Evolutionary conservation across 35 echinoderm and acorn worm genomes (phyloP).

Genomic region (Anneissia japonica): DNA sequence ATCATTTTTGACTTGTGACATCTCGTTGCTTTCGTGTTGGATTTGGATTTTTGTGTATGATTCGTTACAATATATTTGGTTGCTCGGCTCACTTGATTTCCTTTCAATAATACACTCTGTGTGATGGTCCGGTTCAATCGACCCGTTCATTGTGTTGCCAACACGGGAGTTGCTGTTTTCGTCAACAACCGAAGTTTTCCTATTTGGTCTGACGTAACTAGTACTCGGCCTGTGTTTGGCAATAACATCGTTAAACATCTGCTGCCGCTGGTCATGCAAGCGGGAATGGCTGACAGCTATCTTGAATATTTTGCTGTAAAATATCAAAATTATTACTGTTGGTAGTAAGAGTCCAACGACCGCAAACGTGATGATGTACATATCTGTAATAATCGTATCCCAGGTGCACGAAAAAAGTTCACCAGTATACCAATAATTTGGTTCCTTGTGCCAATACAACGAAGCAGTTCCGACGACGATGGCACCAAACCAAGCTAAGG

Average conservation of each 20-base stretch:
- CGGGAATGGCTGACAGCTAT: background rate
- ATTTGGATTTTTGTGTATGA: background rate
- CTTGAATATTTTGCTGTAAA: background rate
- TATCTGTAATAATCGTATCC: background rate
- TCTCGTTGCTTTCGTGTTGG: no score
- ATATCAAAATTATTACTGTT: background rate
- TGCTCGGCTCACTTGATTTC: background rate
- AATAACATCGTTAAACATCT: background rate
- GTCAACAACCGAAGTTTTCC: background rate
- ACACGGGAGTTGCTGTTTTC: background rate
- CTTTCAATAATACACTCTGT: background rate
- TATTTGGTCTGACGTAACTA: background rate
- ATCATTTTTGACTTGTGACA: no score
- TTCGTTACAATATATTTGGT: background rate
- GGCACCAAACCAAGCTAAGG: slow-evolving; percentile 45
- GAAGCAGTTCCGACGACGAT: slow-evolving; percentile 34
- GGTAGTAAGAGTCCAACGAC: background rate
- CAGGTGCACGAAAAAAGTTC: slow-evolving; percentile 26
- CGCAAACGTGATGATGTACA: background rate
- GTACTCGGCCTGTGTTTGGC: background rate
- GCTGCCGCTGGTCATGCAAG: background rate
- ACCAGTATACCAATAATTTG: slow-evolving; percentile 5
- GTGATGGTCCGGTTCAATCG: background rate
- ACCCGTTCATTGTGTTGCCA: background rate
- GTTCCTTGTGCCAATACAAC: slow-evolving; percentile 19